Evolutionary conservation across 2,113 vertebrate genomes (phyloP), one percentile per base, ranked within the genome.

Genomic region (Lontra canadensis): DNA sequence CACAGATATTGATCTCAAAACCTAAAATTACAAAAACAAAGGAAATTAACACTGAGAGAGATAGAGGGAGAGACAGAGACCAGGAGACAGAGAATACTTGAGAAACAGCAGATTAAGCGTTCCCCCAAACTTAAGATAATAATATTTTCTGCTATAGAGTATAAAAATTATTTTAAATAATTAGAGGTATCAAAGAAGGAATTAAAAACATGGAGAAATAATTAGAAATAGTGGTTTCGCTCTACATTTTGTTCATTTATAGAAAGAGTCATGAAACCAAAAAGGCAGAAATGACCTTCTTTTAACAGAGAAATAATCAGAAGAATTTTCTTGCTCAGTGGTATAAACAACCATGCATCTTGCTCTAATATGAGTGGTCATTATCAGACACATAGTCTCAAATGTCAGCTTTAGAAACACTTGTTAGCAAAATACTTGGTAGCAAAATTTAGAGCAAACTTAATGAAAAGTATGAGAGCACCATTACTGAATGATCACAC

Each of bases 141-240:
- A 87, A 39, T 92, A 44, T 90, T 79, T 74, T 74, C 20, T 93
- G 23, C 39, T 82, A 74, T 21, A 83, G 14, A 65, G 6, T 29
- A 76, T 55, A 74, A 76, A 65, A 67, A 31, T 63, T 94, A 82
- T 83, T 93, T 96, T 61, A 96, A 73, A 57, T 95, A 25, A 96
- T 47, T 88, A 73, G 76, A 90, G 0, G 4, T 44, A 34, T 61
- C 83, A 59, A 80, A 80, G 36, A 83, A 74, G 12, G 17, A 74
- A 94, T 67, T 73, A 52, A 69, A 96, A 71, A 29, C 1, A 18
- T 29, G 71, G 57, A 1, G 39, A 81, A 88, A 90, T 44, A 81
- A 69, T 85, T 76, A 67, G 67, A 95, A 80, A 86, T 15, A 80
- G 17, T 52, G 55, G 9, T 61, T 74, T 44, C 4, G 39, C 7